These are phyloP conservation scores for Oncorhynchus keta DNA, from an alignment of 2,113 vertebrate species.

Conservation along the genomic window DNA sequence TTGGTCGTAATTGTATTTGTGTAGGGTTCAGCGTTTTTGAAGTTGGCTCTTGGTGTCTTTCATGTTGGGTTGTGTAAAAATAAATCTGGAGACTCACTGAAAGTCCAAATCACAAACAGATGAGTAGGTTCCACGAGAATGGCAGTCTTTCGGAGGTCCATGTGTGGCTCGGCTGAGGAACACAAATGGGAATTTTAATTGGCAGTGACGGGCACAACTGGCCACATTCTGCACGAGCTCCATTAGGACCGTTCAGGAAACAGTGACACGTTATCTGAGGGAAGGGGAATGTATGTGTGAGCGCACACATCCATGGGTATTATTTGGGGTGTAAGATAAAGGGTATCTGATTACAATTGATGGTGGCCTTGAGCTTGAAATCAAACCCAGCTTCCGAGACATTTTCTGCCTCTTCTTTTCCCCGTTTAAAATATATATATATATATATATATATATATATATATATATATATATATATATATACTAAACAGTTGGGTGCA, in stretches of 20 bases:
- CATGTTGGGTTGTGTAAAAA: constrained; percentile 78
- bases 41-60: constrained; percentile 71
- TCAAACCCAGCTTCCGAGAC: not conserved
- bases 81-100: constrained; percentile 81
- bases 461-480: too few relatives aligned
- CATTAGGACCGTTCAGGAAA: constrained; percentile 77
- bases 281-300: constrained; percentile 58
- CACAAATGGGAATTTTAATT: constrained; percentile 83
- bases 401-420: too few relatives aligned
- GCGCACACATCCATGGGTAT: not conserved
- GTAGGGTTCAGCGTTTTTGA: constrained; percentile 69
- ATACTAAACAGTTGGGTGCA: too few relatives aligned
- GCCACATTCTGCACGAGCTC: constrained; percentile 76
- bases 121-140: constrained; percentile 75
- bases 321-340: not conserved
- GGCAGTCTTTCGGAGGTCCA: constrained; percentile 74
- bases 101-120: constrained; percentile 84
- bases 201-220: constrained; percentile 75
- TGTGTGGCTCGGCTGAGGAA: constrained; percentile 72
- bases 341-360: constrained; percentile 2
- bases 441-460: too few relatives aligned
- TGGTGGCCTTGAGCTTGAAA: not conserved
- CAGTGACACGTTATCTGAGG: constrained; percentile 59
- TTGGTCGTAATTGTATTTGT: constrained; percentile 19
- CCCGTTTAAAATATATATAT: too few relatives aligned